Evolutionary conservation across 2,113 vertebrate genomes (phyloP), one percentile per base, ranked within the genome.

Genomic region (Glaucidium brasilianum): DNA sequence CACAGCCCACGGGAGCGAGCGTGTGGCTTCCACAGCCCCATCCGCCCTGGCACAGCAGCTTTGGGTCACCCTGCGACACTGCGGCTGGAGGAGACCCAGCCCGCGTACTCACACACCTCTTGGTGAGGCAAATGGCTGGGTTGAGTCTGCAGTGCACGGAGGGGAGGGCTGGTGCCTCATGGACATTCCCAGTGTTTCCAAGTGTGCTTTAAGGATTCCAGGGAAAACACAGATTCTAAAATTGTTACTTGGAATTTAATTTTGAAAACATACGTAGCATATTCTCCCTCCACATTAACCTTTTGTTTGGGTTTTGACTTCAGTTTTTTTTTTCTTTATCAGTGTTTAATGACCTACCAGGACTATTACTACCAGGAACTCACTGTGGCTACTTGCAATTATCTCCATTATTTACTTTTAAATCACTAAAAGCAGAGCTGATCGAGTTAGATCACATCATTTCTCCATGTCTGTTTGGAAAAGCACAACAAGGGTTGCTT

Each of bases 31-130:
- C 34, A 39, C 39, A n/a, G 22, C 21, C 32, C 41, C 53, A 2
- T 18, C 35, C 2, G 10, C 67, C 35, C 78, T 1, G 67, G 27
- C 73, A 60, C 64, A 43, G 80, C 52, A 85, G 73, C 80, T 59
- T 80, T 27, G 20, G 58, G 43, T 10, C 64, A 27, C 39, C 56
- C 27, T 2, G 39, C 27, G 78, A 63, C 4, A 20, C 8, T 59
- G 75, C 12, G 92, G 43, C 59, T 79, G 52, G 39, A 15, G 81
- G 71, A 84, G 81, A 27, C 12, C 78, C 29, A 41, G 32, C 68
- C 18, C 7, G 30, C 3, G 29, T 45, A 45, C 43, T 7, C 6
- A 23, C 4, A 1, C 3, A 2, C 25, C 23, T 21, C 39, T 16
- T 3, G 5, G 16, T 15, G 6, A 27, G 35, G 14, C 3, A n/a